Evolutionary conservation across 2,113 vertebrate species (phyloP).

Genomic region (Colinus virginianus): DNA sequence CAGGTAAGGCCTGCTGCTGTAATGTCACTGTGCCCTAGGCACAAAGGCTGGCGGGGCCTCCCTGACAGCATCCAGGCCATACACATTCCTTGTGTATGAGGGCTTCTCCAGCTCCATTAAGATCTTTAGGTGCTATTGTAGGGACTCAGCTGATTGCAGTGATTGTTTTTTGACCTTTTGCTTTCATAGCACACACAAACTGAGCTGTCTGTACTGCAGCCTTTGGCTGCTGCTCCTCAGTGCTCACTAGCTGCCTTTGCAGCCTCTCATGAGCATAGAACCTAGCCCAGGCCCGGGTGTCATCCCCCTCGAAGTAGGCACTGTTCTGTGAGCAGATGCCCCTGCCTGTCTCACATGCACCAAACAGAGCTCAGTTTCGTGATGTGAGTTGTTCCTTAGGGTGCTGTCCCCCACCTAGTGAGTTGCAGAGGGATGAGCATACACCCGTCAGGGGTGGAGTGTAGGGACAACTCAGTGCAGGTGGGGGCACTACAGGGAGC

Average conservation of each 20-base stretch:
- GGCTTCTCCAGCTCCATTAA: neutral
- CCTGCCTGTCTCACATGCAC: neutral
- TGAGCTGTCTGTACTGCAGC: neutral
- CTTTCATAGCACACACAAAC: conserved; percentile 2
- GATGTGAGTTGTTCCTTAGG: fast-evolving
- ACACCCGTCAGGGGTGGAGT: too few relatives aligned
- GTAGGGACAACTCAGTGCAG: neutral
- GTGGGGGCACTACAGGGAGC: neutral
- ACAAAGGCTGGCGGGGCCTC: neutral
- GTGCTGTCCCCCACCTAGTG: neutral
- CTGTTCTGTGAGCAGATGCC: neutral
- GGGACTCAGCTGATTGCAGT: conserved; percentile 5
- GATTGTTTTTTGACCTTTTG: conserved; percentile 35
- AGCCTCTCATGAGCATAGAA: neutral
- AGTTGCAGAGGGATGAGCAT: neutral
- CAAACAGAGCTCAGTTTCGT: neutral
- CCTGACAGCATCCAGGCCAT: neutral
- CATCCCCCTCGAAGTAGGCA: neutral
- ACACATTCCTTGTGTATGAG: neutral
- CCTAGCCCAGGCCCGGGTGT: neutral
- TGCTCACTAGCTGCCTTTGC: neutral
- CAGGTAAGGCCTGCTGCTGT: neutral
- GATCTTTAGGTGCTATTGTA: neutral
- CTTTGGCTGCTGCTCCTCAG: neutral
- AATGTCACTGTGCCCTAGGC: neutral